A percentile compares a stretch with the other conserved stretches of the same genome.
Evolutionary conservation across 2,797 vertebrate genomes (phyloP).

Genomic region (Acridotheres tristis): DNA sequence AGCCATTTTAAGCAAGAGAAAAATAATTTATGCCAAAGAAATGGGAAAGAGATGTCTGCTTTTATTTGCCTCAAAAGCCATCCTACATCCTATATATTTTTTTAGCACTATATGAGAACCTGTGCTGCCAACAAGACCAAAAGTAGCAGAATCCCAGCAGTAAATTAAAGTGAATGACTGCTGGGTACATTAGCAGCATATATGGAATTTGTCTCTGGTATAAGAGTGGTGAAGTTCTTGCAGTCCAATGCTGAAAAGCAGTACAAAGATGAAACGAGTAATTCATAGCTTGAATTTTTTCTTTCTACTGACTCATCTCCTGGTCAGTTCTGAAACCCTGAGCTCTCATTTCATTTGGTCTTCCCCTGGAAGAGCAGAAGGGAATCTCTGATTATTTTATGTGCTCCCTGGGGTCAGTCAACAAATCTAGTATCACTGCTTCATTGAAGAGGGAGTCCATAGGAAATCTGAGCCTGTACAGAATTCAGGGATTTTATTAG

Average conservation of each 20-base stretch:
- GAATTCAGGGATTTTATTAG: not conserved
- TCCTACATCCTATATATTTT: not conserved
- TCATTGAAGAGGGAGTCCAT: not conserved
- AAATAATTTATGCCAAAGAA: not conserved
- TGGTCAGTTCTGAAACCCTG: slow-evolving; percentile 11
- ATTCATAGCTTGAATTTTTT: not conserved
- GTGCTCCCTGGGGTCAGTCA: not conserved
- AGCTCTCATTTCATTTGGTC: not conserved
- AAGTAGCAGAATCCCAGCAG: not conserved
- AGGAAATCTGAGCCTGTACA: not conserved
- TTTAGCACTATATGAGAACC: not conserved
- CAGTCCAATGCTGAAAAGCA: not conserved
- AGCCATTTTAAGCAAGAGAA: not conserved
- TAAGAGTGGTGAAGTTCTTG: not conserved
- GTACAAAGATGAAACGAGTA: not conserved
- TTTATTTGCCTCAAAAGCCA: not conserved
- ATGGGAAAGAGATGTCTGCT: not conserved
- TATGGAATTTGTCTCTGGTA: not conserved
- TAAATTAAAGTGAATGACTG: not conserved
- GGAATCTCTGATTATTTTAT: not conserved
- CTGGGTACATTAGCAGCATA: not conserved
- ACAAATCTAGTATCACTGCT: not conserved
- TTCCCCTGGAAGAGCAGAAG: not conserved
- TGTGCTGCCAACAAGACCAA: not conserved
- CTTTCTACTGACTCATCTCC: not conserved